Conservation (phyloP, 2,888 invertebrate species). For the Dinocampus coccinellae region DNA sequence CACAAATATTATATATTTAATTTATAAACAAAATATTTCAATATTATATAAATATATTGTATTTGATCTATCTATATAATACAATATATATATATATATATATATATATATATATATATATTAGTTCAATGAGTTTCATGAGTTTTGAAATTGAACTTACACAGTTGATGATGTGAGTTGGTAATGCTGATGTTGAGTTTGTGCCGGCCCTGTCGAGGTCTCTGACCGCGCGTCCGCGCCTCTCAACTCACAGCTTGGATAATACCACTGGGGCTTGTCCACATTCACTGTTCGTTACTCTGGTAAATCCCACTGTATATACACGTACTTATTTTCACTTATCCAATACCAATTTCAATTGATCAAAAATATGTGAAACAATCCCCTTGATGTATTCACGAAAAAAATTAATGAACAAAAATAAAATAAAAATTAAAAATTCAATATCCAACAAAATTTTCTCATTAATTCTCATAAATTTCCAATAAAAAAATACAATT, state of each 20-base stretch:
- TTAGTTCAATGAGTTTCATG: constrained; percentile 50
- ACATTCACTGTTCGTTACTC: constrained; percentile 55
- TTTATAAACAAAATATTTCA: no score
- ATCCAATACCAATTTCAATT: constrained; percentile 26
- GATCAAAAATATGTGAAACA: no score
- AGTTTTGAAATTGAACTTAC: constrained; percentile 54
- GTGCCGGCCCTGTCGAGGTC: constrained; percentile 68
- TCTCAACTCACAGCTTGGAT: constrained; percentile 61
- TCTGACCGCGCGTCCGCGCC: constrained; percentile 69
- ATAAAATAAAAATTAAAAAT: no score
- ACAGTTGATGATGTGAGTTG: constrained; percentile 52
- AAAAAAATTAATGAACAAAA: neutral
- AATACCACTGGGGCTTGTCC: constrained; percentile 50
- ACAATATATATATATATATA: no score
- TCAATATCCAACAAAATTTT: no score
- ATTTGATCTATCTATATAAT: no score
- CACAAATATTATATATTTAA: no score
- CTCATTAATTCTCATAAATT: no score
- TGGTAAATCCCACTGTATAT: constrained; percentile 44
- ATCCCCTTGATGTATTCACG: no score
- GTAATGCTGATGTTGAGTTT: constrained; percentile 65
- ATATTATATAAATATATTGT: no score
- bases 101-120: no score
- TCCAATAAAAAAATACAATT: neutral
- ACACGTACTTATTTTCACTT: constrained; percentile 8